Evolutionary conservation across 2,113 vertebrate genomes (phyloP).

Genomic region (Rhadina sibilatrix): DNA sequence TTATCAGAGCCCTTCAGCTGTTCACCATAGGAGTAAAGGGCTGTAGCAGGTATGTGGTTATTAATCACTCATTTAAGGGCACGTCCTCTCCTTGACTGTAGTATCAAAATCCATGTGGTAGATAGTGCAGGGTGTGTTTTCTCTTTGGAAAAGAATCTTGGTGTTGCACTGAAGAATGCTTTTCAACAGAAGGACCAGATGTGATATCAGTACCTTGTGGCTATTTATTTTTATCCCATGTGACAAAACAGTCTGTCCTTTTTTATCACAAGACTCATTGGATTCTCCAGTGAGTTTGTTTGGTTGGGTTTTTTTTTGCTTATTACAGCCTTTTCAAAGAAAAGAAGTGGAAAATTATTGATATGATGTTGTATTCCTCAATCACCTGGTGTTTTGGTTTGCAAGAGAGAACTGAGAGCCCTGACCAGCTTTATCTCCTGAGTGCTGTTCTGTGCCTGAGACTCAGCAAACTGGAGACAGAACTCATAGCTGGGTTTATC

Average conservation of each 20-base stretch:
- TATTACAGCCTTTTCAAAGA: not conserved
- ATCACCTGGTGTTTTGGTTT: not conserved
- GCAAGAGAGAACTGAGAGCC: not conserved
- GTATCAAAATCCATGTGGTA: not conserved
- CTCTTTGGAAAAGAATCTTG: not conserved
- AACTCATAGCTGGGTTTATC: not conserved
- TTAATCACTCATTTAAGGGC: not conserved
- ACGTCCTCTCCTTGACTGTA: not conserved
- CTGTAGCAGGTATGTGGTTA: not conserved
- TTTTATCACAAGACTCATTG: not conserved
- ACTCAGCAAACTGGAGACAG: not conserved
- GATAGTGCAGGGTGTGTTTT: not conserved
- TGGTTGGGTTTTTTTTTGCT: not conserved
- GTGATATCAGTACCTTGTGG: not conserved
- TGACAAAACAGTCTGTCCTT: not conserved
- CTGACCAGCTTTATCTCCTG: not conserved
- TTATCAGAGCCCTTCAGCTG: not conserved
- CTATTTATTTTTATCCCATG: not conserved
- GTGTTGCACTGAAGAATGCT: not conserved
- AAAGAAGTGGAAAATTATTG: not conserved
- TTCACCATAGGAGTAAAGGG: not conserved
- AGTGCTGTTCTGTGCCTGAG: not conserved
- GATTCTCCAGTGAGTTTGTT: not conserved
- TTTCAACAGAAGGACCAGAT: not conserved
- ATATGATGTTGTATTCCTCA: not conserved